phyloP scores from a whole-genome alignment of 1,140 invertebrate species.

The Drosophila triauraria region DNA sequence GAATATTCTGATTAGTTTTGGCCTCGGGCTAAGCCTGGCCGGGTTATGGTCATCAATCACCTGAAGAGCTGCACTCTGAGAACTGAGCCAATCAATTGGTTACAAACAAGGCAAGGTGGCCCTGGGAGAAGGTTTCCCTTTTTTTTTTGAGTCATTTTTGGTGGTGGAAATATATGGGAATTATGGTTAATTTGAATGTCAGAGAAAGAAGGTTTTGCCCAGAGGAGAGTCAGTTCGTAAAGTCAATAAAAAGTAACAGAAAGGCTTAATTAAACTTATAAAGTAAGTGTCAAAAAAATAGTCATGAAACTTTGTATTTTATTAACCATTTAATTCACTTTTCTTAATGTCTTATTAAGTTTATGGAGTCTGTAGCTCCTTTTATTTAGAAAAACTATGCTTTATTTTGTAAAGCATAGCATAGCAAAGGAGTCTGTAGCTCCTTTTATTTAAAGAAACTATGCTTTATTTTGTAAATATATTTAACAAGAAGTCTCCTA shows the following conservation, averaged over 20 bases:
- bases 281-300: neutral
- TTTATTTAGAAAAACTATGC: neutral
- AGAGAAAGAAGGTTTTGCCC: neutral
- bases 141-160: neutral
- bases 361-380: no score
- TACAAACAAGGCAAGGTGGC: slow-evolving; percentile 6
- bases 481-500: neutral
- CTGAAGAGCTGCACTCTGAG: neutral
- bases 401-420: no score
- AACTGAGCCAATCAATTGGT: slow-evolving; percentile 21
- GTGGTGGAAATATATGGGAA: neutral
- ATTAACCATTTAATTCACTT: neutral
- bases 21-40: slow-evolving; percentile 1
- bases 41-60: slow-evolving; percentile 30
- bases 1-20: slow-evolving; percentile 41
- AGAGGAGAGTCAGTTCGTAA: neutral
- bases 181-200: slow-evolving; percentile 6
- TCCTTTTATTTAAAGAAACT: neutral
- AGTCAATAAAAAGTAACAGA: neutral
- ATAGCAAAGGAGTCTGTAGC: no score
- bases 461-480: no score
- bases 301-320: neutral
- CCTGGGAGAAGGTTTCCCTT: neutral
- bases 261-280: neutral
- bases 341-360: neutral